Evolutionary conservation across 1,140 invertebrate species (phyloP), one percentile per base, ranked within the genome.

Genomic region (Micrasema minimum): DNA sequence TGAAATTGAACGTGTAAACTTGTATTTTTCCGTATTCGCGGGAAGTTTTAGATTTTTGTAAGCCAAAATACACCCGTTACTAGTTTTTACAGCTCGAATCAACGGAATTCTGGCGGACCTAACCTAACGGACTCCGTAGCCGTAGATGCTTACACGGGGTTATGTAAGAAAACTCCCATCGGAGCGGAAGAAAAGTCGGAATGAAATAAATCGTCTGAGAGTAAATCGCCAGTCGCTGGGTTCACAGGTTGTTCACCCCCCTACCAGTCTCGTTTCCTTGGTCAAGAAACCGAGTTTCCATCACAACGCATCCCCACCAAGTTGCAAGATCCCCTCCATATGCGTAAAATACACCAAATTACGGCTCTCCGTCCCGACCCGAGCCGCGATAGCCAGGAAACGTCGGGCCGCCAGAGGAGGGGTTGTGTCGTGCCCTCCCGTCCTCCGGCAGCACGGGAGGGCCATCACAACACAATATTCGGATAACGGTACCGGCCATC

Each of bases 291-390:
- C 77, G 77, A 79, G 77, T 80, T 79, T 80, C 79, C 81, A 83
- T 80, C 80, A 79, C 78, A 76, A 80, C 81, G 81, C 82, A 84
- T 83, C 83, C 81, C 82, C 83, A 84, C 83, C 82, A 82, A 81
- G 77, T 76, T 78, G 77, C 80, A 79, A 79, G 81, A 83, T 82
- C 82, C 82, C 82, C 82, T 83, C 81, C 82, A 83, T 82, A 77
- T 81, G 77, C 79, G 78, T 77, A 78, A 62, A 67, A 59, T 68
- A 77, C 76, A 82, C 79, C 79, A 82, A 84, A 81, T 82, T 82
- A 82, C 81, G 81, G 81, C 81, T 81, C 81, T 81, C 82, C 79
- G 77, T 81, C 80, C 81, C 79, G 81, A 81, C 81, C 81, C 81
- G n/a, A n/a, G n/a, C n/a, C n/a, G n/a, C 79, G 81, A 81, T 81